These are phyloP conservation scores for Mastigias papua DNA, from an alignment of 30 jellyfish, hydroid and myxozoan species.

Conservation along the genomic window DNA sequence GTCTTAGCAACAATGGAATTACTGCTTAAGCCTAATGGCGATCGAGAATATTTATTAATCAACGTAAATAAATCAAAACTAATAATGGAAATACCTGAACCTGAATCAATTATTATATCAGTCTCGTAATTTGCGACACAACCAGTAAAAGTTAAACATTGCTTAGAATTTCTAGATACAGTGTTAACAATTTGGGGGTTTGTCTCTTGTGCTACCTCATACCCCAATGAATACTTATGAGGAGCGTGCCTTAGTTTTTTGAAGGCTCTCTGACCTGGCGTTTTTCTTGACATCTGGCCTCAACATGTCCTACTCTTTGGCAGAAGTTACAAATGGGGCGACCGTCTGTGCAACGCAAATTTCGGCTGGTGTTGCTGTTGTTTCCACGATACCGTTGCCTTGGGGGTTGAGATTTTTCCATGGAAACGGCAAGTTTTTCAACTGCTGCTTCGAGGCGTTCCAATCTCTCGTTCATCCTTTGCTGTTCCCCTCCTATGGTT, in stretches of 20 bases:
- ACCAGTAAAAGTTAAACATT: constrained; percentile 52
- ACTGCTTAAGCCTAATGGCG: constrained; percentile 12
- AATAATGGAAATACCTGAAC: constrained; percentile 34
- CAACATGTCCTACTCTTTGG: constrained; percentile 16
- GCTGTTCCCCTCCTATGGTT: not conserved
- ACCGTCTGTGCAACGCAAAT: constrained; percentile 46
- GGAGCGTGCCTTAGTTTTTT: constrained; percentile 12
- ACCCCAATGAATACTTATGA: constrained; percentile 20
- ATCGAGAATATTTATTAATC: constrained; percentile 27
- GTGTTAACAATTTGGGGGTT: not conserved
- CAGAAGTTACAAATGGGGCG: constrained; percentile 20
- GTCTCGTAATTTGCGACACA: constrained; percentile 42
- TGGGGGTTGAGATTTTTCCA: not conserved
- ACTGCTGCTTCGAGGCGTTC: constrained; percentile 30
- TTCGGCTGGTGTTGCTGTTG: not conserved
- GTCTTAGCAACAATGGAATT: constrained; percentile 18
- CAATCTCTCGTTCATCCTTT: not conserved
- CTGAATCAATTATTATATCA: constrained; percentile 40
- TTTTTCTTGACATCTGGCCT: not conserved
- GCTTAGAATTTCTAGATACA: not conserved
- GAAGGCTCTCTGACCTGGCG: not conserved
- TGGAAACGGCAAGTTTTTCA: constrained; percentile 6
- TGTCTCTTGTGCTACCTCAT: constrained; percentile 18
- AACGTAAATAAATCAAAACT: constrained; percentile 44
- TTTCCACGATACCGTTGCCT: not conserved